Conservation (phyloP, 2,113 vertebrate genomes). For the Deroptyus accipitrinus region DNA sequence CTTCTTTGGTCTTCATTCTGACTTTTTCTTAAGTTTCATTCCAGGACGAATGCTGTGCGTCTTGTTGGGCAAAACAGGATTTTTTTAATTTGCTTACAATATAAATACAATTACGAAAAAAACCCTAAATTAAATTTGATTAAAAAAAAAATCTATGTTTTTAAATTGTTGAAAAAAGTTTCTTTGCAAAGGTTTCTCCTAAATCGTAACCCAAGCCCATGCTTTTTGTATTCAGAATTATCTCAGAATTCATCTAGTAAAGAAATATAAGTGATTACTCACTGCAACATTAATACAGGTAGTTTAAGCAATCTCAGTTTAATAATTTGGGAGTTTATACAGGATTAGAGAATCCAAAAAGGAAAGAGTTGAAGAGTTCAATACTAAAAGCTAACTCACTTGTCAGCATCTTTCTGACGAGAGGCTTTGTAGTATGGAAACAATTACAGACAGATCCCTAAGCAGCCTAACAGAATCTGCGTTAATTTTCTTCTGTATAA, state of each 20-base stretch:
- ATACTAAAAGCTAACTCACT: conserved; percentile 58
- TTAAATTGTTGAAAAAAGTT: background rate
- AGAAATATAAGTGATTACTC: background rate
- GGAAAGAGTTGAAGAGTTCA: background rate
- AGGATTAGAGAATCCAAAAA: background rate
- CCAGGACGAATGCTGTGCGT: background rate
- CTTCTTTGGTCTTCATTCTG: background rate
- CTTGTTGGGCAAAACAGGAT: background rate
- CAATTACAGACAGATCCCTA: conserved; percentile 76
- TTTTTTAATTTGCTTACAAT: background rate
- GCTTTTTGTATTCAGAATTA: background rate
- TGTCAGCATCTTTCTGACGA: conserved; percentile 69
- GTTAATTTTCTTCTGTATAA: background rate
- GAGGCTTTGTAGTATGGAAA: conserved; percentile 62
- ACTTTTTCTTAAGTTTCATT: background rate
- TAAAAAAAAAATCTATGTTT: background rate
- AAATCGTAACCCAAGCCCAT: background rate
- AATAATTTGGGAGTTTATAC: background rate
- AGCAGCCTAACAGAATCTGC: background rate
- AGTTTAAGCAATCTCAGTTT: background rate
- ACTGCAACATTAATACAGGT: background rate
- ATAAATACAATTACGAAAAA: background rate
- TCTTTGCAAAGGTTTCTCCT: background rate
- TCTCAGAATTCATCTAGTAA: background rate
- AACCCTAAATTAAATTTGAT: background rate